Evolutionary conservation across 1,140 invertebrate genomes (phyloP).

Genomic region (Andricus grossulariae): DNA sequence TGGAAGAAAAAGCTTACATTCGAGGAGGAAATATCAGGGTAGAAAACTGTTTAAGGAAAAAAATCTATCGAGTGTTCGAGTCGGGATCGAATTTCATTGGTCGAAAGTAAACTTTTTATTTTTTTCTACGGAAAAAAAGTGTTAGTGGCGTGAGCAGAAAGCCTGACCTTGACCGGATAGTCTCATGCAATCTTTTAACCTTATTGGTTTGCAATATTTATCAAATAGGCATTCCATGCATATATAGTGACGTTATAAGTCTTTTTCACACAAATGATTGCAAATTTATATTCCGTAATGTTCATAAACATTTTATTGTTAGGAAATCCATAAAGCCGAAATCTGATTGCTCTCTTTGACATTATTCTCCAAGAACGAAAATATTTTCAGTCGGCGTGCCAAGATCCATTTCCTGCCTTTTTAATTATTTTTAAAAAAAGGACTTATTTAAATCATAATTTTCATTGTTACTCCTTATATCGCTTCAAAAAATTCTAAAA

Average conservation of each 20-base stretch:
- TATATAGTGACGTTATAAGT: neutral
- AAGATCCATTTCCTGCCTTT: no score
- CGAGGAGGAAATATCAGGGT: no score
- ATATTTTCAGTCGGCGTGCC: no score
- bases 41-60: neutral
- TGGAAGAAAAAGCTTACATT: neutral
- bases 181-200: slow-evolving; percentile 22
- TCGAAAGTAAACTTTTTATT: neutral
- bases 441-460: no score
- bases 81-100: no score
- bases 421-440: no score
- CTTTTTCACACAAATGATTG: neutral
- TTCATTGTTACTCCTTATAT: no score
- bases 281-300: neutral
- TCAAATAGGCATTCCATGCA: slow-evolving; percentile 10
- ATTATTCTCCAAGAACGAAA: no score
- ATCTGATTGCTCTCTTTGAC: no score
- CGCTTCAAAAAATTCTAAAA: no score
- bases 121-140: neutral
- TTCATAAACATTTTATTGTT: neutral
- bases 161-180: slow-evolving; percentile 8
- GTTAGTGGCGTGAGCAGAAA: neutral
- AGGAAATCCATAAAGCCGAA: neutral
- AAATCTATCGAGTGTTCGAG: neutral
- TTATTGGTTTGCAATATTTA: slow-evolving; percentile 30